phyloP scores from a whole-genome alignment of 1,140 invertebrate species.

The Chlorops oryzae region DNA sequence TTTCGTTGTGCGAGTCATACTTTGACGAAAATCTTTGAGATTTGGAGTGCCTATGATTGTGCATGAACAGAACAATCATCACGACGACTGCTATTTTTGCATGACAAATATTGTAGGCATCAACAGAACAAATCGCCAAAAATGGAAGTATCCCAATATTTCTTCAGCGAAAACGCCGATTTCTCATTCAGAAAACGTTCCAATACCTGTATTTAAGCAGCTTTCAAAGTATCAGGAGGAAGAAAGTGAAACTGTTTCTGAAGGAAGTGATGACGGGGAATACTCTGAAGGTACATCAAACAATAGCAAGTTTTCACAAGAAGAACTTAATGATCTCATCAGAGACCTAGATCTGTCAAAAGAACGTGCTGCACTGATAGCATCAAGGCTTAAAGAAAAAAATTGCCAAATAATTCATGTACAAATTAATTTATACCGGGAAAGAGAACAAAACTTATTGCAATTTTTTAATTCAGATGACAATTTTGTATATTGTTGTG shows the following conservation, averaged over 20 bases:
- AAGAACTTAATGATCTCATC: neutral
- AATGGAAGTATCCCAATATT: constrained; percentile 26
- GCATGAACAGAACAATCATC: constrained; percentile 28
- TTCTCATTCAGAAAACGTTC: too few relatives aligned
- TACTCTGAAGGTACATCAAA: too few relatives aligned
- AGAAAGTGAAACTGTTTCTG: too few relatives aligned
- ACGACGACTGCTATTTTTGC: constrained; percentile 35
- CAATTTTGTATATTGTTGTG: neutral
- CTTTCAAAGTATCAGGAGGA: too few relatives aligned
- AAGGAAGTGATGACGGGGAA: too few relatives aligned
- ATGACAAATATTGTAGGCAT: constrained; percentile 14
- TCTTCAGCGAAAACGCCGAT: constrained; percentile 19
- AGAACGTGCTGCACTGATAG: neutral
- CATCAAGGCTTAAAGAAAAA: neutral
- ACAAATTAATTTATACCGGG: neutral
- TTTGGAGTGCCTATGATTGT: constrained; percentile 16
- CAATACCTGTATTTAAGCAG: too few relatives aligned
- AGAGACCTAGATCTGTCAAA: neutral
- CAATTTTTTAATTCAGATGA: neutral
- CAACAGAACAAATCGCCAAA: constrained; percentile 15
- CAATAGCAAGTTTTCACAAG: too few relatives aligned
- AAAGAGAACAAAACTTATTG: neutral
- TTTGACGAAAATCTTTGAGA: constrained; percentile 1
- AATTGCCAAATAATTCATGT: neutral
- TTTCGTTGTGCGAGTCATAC: too few relatives aligned